These are phyloP conservation scores for Bhutanitis thaidina DNA, from an alignment of 2,888 invertebrate genomes.

Conservation along the genomic window DNA sequence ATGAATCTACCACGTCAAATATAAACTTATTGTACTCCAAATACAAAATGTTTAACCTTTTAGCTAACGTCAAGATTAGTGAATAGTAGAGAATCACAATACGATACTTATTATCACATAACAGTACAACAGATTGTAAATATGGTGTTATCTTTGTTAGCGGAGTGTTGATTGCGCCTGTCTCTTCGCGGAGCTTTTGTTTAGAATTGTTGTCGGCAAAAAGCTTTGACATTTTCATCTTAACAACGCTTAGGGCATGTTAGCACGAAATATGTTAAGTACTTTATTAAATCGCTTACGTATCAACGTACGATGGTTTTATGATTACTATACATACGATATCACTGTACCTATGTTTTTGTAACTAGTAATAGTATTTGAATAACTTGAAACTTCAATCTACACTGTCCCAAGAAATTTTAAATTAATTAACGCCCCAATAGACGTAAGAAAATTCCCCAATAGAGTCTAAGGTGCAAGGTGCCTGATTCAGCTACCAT, in stretches of 20 bases:
- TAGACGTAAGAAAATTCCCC: too few species aligned
- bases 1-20: too few species aligned
- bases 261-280: not conserved
- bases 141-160: conserved; percentile 6
- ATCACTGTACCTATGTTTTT: too few species aligned
- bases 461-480: too few species aligned
- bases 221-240: conserved; percentile 11
- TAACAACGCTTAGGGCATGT: not conserved
- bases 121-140: conserved; percentile 7
- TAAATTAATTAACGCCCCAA: too few species aligned
- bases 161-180: conserved; percentile 1
- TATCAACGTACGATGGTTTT: too few species aligned
- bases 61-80: not conserved
- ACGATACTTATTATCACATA: not conserved
- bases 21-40: not conserved
- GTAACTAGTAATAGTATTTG: too few species aligned
- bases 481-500: too few species aligned
- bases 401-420: too few species aligned
- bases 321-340: too few species aligned
- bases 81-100: conserved; percentile 1
- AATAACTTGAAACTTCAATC: too few species aligned
- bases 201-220: not conserved
- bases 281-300: too few species aligned
- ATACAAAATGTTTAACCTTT: conserved; percentile 4
- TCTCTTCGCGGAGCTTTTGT: conserved; percentile 5